Percentiles rank a stretch among this genome's conserved stretches.
phyloP scores from a whole-genome alignment of 2,113 vertebrate genomes.

The Gobio gobio region DNA sequence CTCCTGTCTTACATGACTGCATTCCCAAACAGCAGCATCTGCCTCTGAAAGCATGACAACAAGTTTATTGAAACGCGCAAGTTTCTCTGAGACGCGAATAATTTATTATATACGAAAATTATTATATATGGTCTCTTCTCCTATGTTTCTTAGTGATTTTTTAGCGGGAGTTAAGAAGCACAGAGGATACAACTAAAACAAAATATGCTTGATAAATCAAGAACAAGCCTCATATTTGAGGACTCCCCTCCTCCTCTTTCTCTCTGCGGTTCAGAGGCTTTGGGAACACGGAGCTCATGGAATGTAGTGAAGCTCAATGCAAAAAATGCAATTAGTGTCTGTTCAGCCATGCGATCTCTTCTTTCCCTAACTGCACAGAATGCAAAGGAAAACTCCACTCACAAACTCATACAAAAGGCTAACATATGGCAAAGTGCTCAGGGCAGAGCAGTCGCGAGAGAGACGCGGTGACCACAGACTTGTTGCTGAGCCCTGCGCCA shows the following conservation, averaged over 20 bases:
- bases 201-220: slow-evolving; percentile 59
- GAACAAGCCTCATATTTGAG: slow-evolving; percentile 65
- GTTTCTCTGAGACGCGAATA: too few species aligned
- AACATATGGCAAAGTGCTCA: slow-evolving; percentile 71
- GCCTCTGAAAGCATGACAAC: too few species aligned
- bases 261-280: slow-evolving; percentile 47
- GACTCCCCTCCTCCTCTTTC: slow-evolving; percentile 30
- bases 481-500: slow-evolving; percentile 66
- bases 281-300: slow-evolving; percentile 45
- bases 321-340: slow-evolving; percentile 68
- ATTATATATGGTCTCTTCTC: too few species aligned
- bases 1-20: too few species aligned
- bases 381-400: slow-evolving; percentile 63
- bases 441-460: slow-evolving; percentile 13
- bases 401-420: slow-evolving; percentile 64
- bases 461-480: slow-evolving; percentile 66
- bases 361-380: slow-evolving; percentile 64
- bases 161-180: slow-evolving; percentile 47
- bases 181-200: slow-evolving; percentile 65
- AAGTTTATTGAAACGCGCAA: too few species aligned
- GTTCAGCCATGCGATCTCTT: slow-evolving; percentile 58
- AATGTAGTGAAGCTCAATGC: slow-evolving; percentile 57
- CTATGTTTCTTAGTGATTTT: too few species aligned
- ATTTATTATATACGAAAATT: too few species aligned
- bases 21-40: too few species aligned